Base-by-base conservation (phyloP, 1,140 invertebrate genomes). In the Thalassaphorura encarpata region DNA sequence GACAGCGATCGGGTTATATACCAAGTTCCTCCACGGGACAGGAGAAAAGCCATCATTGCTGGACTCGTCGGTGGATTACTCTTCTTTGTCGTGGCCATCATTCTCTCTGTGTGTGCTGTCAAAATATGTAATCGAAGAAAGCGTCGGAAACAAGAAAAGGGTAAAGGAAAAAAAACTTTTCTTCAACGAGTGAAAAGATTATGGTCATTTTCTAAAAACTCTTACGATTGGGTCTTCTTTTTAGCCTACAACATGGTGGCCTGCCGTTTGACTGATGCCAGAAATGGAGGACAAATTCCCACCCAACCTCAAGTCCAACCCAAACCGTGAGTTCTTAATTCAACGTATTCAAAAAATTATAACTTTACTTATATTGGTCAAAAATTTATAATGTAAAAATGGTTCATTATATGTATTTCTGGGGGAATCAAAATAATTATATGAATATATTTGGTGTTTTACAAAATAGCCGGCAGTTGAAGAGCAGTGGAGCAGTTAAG, bases 61-160 rank as follows among this genome's bases (percentile, higher is more conserved):
- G 89, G 89, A 40, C 85, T 94, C 58, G 89, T 94, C 50, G 91
- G 90, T 64, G 90, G 90, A 60, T 87, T 96, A 67, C 78, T 95
- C 65, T 94, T 95, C 78, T 94, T 94, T 80, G 89, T 94, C 68
- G 89, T 93, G 67, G 89, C 90, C 69, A 93, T 95, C 72, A 94
- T 94, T 70, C 79, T 94, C 66, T 91, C 89, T 58, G 86, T 95
- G 68, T 94, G 90, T 78, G 87, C 89, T 64, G 90, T 96, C 67
- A 95, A 95, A 80, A 92, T 93, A 72, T 94, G 90, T 80, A 94
- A 94, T 79, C 91, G 94, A 75, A 77, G 89, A 69, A 94, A 93
- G 75, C 80, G 89, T 73, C 83, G 89, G 78, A 93, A 92, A 83
- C 89, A 93, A 75, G 89, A 94, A 77, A 94, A 93, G 88, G 89